phyloP scores from a whole-genome alignment of 2,113 vertebrate genomes.

The Seriola quinqueradiata region DNA sequence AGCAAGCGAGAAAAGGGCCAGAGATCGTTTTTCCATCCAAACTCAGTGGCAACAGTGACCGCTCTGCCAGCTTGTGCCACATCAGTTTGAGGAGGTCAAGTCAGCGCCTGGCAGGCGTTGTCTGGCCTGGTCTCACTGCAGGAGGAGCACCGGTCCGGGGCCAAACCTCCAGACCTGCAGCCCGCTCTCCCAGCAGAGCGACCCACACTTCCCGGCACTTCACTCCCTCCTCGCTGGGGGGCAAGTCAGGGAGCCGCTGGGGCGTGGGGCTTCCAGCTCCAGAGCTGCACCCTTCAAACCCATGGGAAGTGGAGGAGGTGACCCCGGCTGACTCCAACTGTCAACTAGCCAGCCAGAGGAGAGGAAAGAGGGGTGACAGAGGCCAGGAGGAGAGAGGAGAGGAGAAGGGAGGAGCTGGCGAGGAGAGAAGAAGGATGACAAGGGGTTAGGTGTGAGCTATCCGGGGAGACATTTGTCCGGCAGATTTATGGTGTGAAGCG shows the following conservation, averaged over 20 bases:
- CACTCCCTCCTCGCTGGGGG: constrained; percentile 70
- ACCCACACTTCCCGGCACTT: constrained; percentile 60
- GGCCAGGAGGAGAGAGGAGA: constrained; percentile 46
- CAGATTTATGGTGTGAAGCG: constrained; percentile 52
- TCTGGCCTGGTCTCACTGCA: constrained; percentile 76
- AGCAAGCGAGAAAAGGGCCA: constrained; percentile 40
- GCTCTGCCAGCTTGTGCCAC: constrained; percentile 73
- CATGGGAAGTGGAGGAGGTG: constrained; percentile 62
- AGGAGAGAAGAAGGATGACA: constrained; percentile 69
- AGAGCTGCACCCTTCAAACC: constrained; percentile 61
- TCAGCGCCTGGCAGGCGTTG: constrained; percentile 70
- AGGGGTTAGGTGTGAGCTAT: constrained; percentile 74
- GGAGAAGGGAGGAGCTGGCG: constrained; percentile 22
- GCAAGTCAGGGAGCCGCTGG: constrained; percentile 79
- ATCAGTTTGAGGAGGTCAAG: constrained; percentile 83
- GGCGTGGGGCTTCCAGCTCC: constrained; percentile 72
- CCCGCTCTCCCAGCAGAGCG: constrained; percentile 62
- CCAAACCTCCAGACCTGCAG: constrained; percentile 65
- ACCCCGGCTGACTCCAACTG: constrained; percentile 74
- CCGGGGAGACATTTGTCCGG: constrained; percentile 77
- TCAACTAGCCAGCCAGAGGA: constrained; percentile 72
- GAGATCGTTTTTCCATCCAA: constrained; percentile 51
- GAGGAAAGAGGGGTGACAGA: constrained; percentile 58
- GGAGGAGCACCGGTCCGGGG: constrained; percentile 52
- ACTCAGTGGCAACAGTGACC: constrained; percentile 65